phyloP scores from a whole-genome alignment of 2,797 vertebrate species.

The Brachyalestes nurse region DNA sequence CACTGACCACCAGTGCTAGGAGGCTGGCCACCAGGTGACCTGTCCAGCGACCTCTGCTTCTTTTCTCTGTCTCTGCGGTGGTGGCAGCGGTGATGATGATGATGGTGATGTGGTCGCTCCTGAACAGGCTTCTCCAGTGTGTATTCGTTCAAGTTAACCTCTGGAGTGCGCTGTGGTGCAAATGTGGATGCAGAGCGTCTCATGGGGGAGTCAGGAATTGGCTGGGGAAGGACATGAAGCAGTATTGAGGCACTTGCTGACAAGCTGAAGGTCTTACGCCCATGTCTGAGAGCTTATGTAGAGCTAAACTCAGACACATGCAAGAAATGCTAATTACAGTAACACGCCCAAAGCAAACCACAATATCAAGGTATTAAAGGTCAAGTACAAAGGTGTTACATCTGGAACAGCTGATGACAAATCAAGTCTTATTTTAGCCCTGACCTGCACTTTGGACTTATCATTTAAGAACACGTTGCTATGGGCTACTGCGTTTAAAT shows the following conservation, averaged over 20 bases:
- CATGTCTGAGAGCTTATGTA: not conserved
- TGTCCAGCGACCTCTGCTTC: constrained; percentile 90
- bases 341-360: constrained; percentile 10
- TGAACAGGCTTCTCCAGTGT: constrained; percentile 80
- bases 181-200: constrained; percentile 90
- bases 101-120: constrained; percentile 79
- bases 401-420: constrained; percentile 42
- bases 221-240: constrained; percentile 71
- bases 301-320: constrained; percentile 8
- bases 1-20: constrained; percentile 78
- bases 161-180: constrained; percentile 81
- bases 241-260: too few species aligned
- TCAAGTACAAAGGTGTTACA: constrained; percentile 10
- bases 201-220: constrained; percentile 87
- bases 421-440: constrained; percentile 25
- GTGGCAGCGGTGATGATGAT: constrained; percentile 90
- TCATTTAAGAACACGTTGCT: constrained; percentile 25
- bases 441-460: constrained; percentile 32
- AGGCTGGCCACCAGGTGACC: constrained; percentile 76
- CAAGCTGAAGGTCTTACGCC: too few species aligned
- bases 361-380: constrained; percentile 30
- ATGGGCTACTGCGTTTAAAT: constrained; percentile 34
- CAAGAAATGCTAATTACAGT: constrained; percentile 5
- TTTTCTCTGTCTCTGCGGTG: constrained; percentile 88
- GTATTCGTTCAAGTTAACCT: constrained; percentile 81